Base-by-base conservation (phyloP, 2,113 vertebrate genomes). In the Ardeotis arabs region DNA sequence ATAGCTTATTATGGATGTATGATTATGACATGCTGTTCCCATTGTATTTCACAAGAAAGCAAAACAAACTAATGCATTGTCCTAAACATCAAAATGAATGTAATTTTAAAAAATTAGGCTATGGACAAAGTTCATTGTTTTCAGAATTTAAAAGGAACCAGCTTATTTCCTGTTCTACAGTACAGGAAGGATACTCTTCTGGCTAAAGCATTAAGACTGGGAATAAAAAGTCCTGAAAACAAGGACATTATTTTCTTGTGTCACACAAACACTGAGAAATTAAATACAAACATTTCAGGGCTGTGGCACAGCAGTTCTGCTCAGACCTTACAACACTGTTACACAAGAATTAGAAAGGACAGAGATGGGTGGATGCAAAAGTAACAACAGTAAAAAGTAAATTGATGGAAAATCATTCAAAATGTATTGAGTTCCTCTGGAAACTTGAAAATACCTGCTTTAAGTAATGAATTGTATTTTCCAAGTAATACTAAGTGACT, bases 121-220 rank as follows among this genome's bases (percentile, higher is more conserved):
- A 93, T 79, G 89, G 72, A 96, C 77, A 74, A 89, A 92, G 84
- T 86, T 92, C 29, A 95, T 91, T 97, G 97, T 96, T 97, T 94
- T 92, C 83, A 82, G 50, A 78, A 67, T 81, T 93, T 73, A 39
- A 90, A 96, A 92, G 89, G 95, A 96, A 97, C 78, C 79, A 87
- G 78, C 93, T 93, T 91, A 92, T 93, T 96, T 96, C 93, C 94
- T 95, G 79, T 94, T 87, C 53, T 63, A 35, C 77, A 68, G 64
- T 20, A 90, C 93, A 94, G 95, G 95, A 94, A 96, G 92, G 95
- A 96, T 93, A 96, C 84, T 96, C 78, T 66, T 91, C 92, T 91
- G 92, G 73, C 66, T 86, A 68, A 96, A 72, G 83, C 86, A 94
- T 79, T 89, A 84, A 80, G n/a, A 84, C 69, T 1, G 3, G 83